These are phyloP conservation scores for Brachyptera putata DNA, from an alignment of 2,888 invertebrate species.

Conservation along the genomic window DNA sequence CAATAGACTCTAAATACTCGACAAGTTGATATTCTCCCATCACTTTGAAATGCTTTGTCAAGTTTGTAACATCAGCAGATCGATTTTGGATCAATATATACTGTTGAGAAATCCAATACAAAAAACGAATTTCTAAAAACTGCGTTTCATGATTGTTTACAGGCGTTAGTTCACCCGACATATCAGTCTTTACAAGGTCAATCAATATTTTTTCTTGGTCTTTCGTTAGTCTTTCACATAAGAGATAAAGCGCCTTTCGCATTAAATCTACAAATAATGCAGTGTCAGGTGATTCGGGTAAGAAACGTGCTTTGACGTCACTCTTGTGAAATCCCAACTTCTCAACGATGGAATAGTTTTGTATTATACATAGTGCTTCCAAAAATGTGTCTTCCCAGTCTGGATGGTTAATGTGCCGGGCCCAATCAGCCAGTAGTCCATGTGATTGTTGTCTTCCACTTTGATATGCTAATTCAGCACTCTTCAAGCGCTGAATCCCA, in stretches of 20 bases:
- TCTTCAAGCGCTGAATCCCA: conserved; percentile 26
- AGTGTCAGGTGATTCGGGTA: conserved; percentile 43
- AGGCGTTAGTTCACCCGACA: conserved; percentile 33
- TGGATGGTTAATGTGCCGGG: neutral
- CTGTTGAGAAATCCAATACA: conserved; percentile 39
- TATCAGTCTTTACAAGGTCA: conserved; percentile 34
- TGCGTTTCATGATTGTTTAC: conserved; percentile 33
- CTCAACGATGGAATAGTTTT: conserved; percentile 44
- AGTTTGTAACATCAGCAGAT: neutral
- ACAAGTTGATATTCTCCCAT: conserved; percentile 16
- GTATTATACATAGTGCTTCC: conserved; percentile 52
- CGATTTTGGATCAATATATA: conserved; percentile 36
- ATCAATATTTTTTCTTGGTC: conserved; percentile 39
- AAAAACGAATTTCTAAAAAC: conserved; percentile 41
- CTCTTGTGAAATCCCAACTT: conserved; percentile 43
- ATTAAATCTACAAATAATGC: conserved; percentile 44
- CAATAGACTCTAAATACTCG: conserved; percentile 15
- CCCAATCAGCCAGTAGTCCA: conserved; percentile 29
- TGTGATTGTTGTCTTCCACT: conserved; percentile 5
- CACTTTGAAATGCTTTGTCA: conserved; percentile 16
- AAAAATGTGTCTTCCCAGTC: conserved; percentile 49
- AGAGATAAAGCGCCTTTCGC: conserved; percentile 46
- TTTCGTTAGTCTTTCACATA: conserved; percentile 46
- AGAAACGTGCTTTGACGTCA: conserved; percentile 40
- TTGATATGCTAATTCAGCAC: conserved; percentile 13